phyloP scores from a whole-genome alignment of 2,113 vertebrate species.

The Recurvirostra avosetta region DNA sequence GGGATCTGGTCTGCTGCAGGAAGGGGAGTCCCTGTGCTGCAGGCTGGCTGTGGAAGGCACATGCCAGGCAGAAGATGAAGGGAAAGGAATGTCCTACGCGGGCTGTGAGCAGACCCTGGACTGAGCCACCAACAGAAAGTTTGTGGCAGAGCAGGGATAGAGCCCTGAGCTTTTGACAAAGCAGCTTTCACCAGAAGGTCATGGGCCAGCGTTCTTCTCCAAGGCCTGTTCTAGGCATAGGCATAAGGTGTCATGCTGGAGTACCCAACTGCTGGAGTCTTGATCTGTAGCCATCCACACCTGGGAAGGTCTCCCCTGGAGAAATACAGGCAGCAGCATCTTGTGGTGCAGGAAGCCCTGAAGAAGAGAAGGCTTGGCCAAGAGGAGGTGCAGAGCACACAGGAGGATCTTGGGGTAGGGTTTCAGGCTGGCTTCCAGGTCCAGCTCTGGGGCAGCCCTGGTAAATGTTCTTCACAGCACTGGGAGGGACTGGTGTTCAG shows the following conservation, averaged over 20 bases:
- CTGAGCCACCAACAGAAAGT: background rate
- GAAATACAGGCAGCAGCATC: background rate
- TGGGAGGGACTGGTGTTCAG: conserved; percentile 19
- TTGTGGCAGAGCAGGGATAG: background rate
- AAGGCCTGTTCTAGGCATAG: background rate
- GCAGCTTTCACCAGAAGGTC: background rate
- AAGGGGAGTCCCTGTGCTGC: background rate
- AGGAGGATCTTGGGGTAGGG: background rate
- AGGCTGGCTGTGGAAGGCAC: background rate
- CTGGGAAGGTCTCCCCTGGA: background rate
- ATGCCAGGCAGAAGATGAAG: background rate
- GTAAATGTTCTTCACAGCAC: background rate
- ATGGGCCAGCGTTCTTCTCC: background rate
- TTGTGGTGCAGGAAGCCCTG: background rate
- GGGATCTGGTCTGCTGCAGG: background rate
- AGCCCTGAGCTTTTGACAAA: background rate
- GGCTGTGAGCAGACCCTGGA: background rate
- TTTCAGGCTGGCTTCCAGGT: background rate
- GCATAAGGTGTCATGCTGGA: background rate
- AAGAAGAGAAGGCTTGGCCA: background rate
- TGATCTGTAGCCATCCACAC: background rate
- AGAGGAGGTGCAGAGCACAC: background rate
- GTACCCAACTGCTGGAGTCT: background rate
- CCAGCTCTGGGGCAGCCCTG: background rate
- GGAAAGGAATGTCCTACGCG: background rate